These are phyloP conservation scores for Struthidea cinerea DNA, from an alignment of 2,113 vertebrate species.

Conservation along the genomic window DNA sequence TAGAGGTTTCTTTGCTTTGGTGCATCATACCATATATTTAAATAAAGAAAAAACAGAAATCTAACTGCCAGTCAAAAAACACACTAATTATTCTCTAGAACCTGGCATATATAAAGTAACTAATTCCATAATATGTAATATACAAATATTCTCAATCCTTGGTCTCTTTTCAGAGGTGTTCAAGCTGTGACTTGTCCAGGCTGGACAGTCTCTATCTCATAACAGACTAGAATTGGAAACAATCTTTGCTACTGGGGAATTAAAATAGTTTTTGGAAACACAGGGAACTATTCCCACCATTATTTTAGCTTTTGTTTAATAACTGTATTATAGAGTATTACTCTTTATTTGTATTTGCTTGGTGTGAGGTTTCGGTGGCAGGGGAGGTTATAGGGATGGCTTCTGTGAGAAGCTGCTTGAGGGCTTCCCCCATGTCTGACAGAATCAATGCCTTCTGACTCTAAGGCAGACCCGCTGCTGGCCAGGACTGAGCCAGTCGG, in stretches of 20 bases:
- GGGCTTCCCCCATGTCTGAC: no score
- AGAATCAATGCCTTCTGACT: neutral
- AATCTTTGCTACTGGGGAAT: neutral
- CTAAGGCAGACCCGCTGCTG: fast-evolving
- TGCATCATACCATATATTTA: neutral
- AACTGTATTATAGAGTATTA: neutral
- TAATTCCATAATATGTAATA: neutral
- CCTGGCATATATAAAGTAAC: neutral
- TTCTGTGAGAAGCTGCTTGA: neutral
- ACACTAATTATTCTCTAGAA: neutral
- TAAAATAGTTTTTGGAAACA: neutral
- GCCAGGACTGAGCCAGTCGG: fast-evolving
- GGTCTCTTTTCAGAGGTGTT: neutral
- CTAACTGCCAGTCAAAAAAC: neutral
- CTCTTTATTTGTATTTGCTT: neutral
- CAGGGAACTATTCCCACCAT: neutral
- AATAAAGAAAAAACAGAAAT: neutral
- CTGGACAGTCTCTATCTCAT: fast-evolving
- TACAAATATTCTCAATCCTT: neutral
- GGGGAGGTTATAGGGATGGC: no score
- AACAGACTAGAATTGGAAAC: neutral
- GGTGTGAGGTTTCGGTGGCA: neutral
- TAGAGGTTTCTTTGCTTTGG: neutral
- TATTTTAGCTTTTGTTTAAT: neutral
- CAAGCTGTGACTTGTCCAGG: neutral